Conservation (phyloP, 2,888 invertebrate genomes). For the Cynaeus angustus region DNA sequence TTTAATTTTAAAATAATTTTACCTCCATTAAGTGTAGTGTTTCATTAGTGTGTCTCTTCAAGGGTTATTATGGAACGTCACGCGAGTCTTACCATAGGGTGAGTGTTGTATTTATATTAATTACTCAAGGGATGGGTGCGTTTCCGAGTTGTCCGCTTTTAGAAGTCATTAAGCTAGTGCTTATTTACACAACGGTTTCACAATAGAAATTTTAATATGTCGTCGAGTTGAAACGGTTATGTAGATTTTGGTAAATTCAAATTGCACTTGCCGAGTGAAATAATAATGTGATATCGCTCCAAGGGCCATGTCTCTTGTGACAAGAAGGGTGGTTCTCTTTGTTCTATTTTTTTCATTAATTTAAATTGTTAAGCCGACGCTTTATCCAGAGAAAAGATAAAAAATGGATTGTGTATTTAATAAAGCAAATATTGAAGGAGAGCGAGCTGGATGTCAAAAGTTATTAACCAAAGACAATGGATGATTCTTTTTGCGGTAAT, state of each 20-base stretch:
- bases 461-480: conserved; percentile 3
- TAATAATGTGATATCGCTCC: conserved; percentile 35
- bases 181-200: conserved; percentile 37
- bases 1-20: conserved; percentile 28
- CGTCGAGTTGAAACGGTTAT: conserved; percentile 28
- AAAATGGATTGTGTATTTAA: conserved; percentile 13
- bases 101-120: conserved; percentile 46
- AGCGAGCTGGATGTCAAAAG: conserved; percentile 7
- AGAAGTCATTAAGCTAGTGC: conserved; percentile 37
- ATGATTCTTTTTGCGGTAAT: neutral
- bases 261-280: conserved; percentile 34
- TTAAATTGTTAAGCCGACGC: conserved; percentile 12
- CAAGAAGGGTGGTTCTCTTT: conserved; percentile 14
- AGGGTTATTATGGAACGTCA: conserved; percentile 41
- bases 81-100: conserved; percentile 43
- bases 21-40: conserved; percentile 34
- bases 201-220: conserved; percentile 41
- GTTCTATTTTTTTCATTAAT: conserved; percentile 29
- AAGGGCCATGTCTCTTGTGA: conserved; percentile 16
- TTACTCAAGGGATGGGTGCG: conserved; percentile 43
- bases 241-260: conserved; percentile 37
- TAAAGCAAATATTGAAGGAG: conserved; percentile 12
- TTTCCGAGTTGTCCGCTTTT: conserved; percentile 33
- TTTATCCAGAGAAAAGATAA: neutral
- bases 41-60: conserved; percentile 37